phyloP scores from a whole-genome alignment of 2,797 vertebrate genomes.

The Podargus strigoides region DNA sequence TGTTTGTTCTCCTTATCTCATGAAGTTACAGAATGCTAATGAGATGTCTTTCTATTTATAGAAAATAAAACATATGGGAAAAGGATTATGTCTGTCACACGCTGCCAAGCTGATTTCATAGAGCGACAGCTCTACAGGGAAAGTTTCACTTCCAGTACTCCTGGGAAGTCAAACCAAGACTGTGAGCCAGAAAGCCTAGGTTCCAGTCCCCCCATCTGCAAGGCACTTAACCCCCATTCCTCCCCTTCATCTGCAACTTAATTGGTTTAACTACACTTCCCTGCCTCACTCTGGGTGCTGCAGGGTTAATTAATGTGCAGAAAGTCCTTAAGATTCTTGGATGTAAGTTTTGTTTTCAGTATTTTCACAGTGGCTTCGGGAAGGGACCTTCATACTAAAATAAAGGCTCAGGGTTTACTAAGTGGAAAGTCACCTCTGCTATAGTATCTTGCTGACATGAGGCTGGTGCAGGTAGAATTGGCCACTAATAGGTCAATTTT shows the following conservation, averaged over 20 bases:
- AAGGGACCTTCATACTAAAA: not conserved
- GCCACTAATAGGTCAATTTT: not conserved
- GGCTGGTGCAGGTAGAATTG: not conserved
- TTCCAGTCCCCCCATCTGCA: constrained; percentile 12
- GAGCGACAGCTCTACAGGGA: not conserved
- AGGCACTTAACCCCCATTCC: not conserved
- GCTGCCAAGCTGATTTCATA: constrained; percentile 64
- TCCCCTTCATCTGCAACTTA: not conserved
- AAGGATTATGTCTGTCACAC: constrained; percentile 63
- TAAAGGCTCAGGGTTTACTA: not conserved
- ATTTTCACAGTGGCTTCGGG: not conserved
- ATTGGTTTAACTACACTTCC: not conserved
- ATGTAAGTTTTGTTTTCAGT: not conserved
- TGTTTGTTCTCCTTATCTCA: constrained; percentile 54
- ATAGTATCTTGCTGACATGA: not conserved
- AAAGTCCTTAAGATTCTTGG: not conserved
- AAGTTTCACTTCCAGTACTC: constrained; percentile 47
- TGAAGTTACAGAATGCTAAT: constrained; percentile 51
- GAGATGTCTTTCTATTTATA: constrained; percentile 48
- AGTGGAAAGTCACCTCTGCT: not conserved
- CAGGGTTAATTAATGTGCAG: not conserved
- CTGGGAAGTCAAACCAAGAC: not conserved
- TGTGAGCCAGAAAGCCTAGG: not conserved
- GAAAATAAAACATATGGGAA: constrained; percentile 66
- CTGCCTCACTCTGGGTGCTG: not conserved